These are phyloP conservation scores for Gastracanthus pulcherrimus DNA, from an alignment of 2,888 invertebrate species.

Conservation along the genomic window DNA sequence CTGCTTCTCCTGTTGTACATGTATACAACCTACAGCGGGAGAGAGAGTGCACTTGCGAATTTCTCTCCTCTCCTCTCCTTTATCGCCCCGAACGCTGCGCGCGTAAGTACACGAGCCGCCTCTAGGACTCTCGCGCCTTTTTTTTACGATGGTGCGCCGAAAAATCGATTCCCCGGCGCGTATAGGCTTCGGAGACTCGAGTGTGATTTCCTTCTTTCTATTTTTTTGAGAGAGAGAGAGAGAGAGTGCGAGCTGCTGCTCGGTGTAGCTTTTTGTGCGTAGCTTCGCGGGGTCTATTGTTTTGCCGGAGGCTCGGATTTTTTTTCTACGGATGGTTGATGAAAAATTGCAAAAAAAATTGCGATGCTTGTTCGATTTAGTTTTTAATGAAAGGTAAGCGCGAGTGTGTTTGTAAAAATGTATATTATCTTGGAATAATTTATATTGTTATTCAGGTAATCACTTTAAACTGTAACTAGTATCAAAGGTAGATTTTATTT, in stretches of 20 bases:
- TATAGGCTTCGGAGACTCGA: constrained; percentile 13
- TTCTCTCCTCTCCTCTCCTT: constrained; percentile 33
- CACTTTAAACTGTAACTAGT: too few relatives aligned
- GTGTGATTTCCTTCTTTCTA: constrained; percentile 18
- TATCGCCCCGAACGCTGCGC: constrained; percentile 14
- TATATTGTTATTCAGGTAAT: too few relatives aligned
- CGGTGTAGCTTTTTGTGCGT: background rate
- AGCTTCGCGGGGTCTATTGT: background rate
- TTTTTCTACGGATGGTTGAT: too few relatives aligned
- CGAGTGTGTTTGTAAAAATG: too few relatives aligned
- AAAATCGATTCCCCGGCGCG: constrained; percentile 52
- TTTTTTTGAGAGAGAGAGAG: background rate
- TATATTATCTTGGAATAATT: too few relatives aligned
- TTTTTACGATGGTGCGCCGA: constrained; percentile 21
- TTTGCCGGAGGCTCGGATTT: too few relatives aligned
- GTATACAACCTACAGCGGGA: background rate
- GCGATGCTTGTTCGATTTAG: too few relatives aligned
- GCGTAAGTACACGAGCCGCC: background rate
- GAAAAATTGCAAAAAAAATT: too few relatives aligned
- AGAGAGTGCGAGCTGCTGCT: too few relatives aligned
- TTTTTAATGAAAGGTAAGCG: too few relatives aligned
- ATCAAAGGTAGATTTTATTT: too few relatives aligned
- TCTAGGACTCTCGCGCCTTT: constrained; percentile 42
- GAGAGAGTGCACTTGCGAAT: constrained; percentile 49
- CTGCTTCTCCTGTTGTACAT: background rate